Percentiles rank a stretch among this genome's conserved stretches.
Conservation (phyloP, 2,113 vertebrate species). For the Lycaon pictus region DNA sequence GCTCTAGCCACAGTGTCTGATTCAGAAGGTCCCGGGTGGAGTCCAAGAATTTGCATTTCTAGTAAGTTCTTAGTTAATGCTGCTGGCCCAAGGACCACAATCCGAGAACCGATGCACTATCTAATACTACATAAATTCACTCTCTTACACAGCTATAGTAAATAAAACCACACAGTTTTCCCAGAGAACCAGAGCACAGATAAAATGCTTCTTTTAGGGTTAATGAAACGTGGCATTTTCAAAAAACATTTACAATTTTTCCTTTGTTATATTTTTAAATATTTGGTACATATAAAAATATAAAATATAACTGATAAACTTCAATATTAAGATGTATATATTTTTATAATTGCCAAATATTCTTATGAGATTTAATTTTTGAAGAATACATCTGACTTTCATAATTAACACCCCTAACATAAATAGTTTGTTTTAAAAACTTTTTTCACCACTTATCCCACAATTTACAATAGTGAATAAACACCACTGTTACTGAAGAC, state of each 20-base stretch:
- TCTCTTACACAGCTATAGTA: not conserved
- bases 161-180: slow-evolving; percentile 17
- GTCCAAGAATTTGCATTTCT: not conserved
- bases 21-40: not conserved
- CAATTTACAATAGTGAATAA: slow-evolving; percentile 51
- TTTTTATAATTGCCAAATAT: not conserved
- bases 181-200: not conserved
- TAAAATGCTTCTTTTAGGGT: not conserved
- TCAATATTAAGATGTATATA: not conserved
- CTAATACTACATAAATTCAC: not conserved
- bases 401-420: not conserved
- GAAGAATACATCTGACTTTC: slow-evolving; percentile 2
- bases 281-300: slow-evolving; percentile 13
- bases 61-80: not conserved
- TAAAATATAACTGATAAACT: not conserved
- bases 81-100: not conserved
- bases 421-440: not conserved
- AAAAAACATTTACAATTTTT: not conserved
- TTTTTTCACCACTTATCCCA: slow-evolving; percentile 38
- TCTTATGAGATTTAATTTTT: slow-evolving; percentile 52
- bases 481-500: not conserved
- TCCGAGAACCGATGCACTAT: not conserved
- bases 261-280: not conserved
- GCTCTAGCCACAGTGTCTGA: not conserved
- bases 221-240: not conserved